Evolutionary conservation across 2,797 vertebrate species (phyloP).

Genomic region (Channa striata): DNA sequence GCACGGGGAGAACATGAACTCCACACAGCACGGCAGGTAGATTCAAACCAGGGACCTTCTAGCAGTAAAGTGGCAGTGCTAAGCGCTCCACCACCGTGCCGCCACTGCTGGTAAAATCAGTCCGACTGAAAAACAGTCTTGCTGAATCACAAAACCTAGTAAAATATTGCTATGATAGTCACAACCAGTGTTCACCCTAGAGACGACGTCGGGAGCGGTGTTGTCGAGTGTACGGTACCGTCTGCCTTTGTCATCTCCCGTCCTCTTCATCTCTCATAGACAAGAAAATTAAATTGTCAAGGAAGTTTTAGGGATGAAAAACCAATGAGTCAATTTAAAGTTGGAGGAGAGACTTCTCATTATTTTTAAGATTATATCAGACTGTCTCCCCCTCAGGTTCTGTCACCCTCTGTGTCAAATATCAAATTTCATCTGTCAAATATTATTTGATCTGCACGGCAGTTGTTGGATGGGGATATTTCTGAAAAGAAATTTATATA

Average conservation of each 20-base stretch:
- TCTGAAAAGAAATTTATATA: not conserved
- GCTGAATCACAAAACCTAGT: not conserved
- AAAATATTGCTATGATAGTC: not conserved
- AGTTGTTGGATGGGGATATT: conserved; percentile 9
- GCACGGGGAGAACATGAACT: too few relatives aligned
- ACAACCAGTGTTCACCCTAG: too few relatives aligned
- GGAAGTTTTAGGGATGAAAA: conserved; percentile 16
- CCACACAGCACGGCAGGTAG: too few relatives aligned
- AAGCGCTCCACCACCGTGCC: too few relatives aligned
- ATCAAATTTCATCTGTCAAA: conserved; percentile 7
- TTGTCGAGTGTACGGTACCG: not conserved
- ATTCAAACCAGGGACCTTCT: too few relatives aligned
- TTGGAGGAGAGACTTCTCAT: conserved; percentile 23
- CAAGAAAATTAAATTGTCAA: conserved; percentile 31
- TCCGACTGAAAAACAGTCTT: not conserved
- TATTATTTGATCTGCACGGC: conserved; percentile 19
- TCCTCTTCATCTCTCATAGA: conserved; percentile 13
- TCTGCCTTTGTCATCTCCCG: conserved; percentile 14
- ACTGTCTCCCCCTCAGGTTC: conserved; percentile 4
- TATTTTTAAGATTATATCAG: conserved; percentile 17
- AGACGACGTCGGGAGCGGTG: not conserved
- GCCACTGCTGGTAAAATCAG: conserved; percentile 9
- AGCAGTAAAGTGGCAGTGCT: too few relatives aligned
- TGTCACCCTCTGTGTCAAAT: conserved; percentile 6
- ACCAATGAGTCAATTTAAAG: conserved; percentile 23